phyloP scores from a whole-genome alignment of 2,113 vertebrate genomes.

The Chrysochloris asiatica region DNA sequence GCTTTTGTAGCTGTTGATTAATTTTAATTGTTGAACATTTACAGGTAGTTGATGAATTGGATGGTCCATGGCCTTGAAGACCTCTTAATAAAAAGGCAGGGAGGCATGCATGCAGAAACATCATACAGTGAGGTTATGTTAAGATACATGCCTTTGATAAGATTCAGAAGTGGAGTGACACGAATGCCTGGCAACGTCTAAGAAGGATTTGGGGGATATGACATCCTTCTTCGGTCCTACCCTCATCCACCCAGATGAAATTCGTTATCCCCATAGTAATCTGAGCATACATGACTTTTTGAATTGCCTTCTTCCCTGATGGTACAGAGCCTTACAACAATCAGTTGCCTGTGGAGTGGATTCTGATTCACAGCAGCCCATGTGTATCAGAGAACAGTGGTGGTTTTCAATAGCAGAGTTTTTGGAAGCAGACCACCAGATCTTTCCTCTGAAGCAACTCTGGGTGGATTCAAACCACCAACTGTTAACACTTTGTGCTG shows the following conservation, averaged over 20 bases:
- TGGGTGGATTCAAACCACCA: neutral
- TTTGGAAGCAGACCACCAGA: neutral
- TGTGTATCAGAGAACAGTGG: neutral
- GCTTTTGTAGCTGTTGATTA: neutral
- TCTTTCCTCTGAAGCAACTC: neutral
- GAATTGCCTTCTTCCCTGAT: neutral
- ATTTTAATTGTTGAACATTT: slow-evolving; percentile 9
- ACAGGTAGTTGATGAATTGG: neutral
- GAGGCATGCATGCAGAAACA: neutral
- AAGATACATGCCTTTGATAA: neutral
- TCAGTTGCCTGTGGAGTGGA: neutral
- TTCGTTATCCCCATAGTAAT: neutral
- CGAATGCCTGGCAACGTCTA: neutral
- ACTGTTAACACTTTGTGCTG: neutral
- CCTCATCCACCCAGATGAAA: neutral
- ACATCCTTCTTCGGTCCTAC: neutral
- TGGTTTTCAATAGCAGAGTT: neutral
- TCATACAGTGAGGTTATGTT: neutral
- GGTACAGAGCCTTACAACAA: too few species aligned
- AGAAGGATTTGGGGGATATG: neutral
- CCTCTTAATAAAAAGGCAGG: neutral
- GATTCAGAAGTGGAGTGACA: neutral
- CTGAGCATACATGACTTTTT: neutral
- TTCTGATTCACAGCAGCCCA: neutral
- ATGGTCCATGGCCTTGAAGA: neutral